These are phyloP conservation scores for Musca vetustissima DNA, from an alignment of 1,140 invertebrate genomes.

Conservation along the genomic window DNA sequence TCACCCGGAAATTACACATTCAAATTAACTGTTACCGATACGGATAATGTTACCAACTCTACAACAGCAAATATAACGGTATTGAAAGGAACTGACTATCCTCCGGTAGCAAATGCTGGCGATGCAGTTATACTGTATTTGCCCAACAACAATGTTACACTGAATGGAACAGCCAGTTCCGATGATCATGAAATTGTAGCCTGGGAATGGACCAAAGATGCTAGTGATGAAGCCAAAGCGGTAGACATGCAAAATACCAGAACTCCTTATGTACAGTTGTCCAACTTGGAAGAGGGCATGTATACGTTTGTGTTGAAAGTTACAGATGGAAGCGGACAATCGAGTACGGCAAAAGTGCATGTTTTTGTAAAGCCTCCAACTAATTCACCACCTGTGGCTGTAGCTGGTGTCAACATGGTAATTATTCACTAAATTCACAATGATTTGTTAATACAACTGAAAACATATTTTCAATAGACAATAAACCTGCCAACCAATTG, in stretches of 20 bases:
- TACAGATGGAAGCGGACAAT: conserved; percentile 85
- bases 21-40: conserved; percentile 90
- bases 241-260: conserved; percentile 93
- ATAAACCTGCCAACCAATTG: conserved; percentile 80
- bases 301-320: conserved; percentile 94
- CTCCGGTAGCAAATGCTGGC: conserved; percentile 91
- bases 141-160: conserved; percentile 82
- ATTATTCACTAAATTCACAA: conserved; percentile 1
- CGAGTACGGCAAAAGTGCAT: conserved; percentile 80
- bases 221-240: conserved; percentile 77
- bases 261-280: conserved; percentile 77
- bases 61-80: conserved; percentile 88
- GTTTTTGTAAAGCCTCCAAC: conserved; percentile 92
- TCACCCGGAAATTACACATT: conserved; percentile 91
- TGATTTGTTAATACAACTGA: no score
- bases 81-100: conserved; percentile 89
- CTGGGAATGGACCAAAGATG: conserved; percentile 94
- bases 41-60: conserved; percentile 82
- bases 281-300: conserved; percentile 89
- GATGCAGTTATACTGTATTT: conserved; percentile 88
- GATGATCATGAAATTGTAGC: conserved; percentile 90
- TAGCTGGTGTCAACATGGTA: conserved; percentile 60
- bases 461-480: conserved; percentile 60
- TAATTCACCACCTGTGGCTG: conserved; percentile 78
- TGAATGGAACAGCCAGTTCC: conserved; percentile 87